These are phyloP conservation scores for Corynorhinus townsendii DNA, from an alignment of 2,113 vertebrate species.

Conservation along the genomic window DNA sequence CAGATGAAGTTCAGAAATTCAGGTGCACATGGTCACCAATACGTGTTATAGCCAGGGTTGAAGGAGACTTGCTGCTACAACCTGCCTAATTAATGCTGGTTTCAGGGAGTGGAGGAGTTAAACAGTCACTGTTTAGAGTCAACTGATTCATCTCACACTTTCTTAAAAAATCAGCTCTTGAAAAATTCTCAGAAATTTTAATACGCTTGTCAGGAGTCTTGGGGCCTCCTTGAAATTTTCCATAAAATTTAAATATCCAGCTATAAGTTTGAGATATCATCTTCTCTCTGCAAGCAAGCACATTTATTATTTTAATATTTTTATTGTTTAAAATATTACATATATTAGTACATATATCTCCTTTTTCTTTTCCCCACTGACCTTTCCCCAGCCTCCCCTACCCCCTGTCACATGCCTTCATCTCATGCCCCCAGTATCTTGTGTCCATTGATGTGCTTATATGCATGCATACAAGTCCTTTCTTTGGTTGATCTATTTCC, in stretches of 20 bases:
- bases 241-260: background rate
- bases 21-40: fast-evolving
- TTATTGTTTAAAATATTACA: too few species aligned
- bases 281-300: background rate
- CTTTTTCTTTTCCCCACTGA: too few species aligned
- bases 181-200: background rate
- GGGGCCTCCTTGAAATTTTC: background rate
- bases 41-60: background rate
- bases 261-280: background rate
- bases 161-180: background rate
- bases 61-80: too few species aligned
- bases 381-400: too few species aligned
- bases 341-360: too few species aligned
- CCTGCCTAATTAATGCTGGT: background rate
- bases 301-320: background rate
- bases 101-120: background rate
- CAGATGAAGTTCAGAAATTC: background rate
- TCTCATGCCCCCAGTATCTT: too few species aligned
- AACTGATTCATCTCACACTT: background rate
- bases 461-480: too few species aligned
- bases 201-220: background rate
- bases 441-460: too few species aligned
- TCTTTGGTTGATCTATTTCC: too few species aligned
- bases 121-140: background rate
- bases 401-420: too few species aligned